Conservation (phyloP, 2,888 invertebrate genomes). For the Aquatica leii region DNA sequence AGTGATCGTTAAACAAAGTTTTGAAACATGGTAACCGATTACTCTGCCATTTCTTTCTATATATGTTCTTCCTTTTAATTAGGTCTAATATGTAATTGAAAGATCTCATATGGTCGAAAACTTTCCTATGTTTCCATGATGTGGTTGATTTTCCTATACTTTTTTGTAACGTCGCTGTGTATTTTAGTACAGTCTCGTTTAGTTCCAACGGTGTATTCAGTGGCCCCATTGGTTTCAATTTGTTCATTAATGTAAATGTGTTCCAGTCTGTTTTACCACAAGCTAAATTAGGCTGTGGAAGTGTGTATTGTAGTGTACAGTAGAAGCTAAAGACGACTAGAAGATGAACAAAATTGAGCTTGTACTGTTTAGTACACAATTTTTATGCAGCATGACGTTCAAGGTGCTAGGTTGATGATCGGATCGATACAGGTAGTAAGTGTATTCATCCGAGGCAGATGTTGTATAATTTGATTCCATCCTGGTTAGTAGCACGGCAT, state of each 20-base stretch:
- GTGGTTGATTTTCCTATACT: neutral
- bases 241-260: neutral
- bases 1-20: neutral
- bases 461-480: neutral
- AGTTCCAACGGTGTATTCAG: neutral
- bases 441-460: too few species aligned
- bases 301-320: too few species aligned
- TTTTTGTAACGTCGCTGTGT: too few species aligned
- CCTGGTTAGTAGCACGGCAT: neutral
- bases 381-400: too few species aligned
- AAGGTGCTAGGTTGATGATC: neutral
- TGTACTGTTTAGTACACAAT: neutral
- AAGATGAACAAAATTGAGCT: neutral
- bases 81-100: too few species aligned
- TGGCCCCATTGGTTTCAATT: neutral
- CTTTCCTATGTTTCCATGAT: too few species aligned
- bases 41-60: neutral
- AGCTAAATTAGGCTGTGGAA: neutral
- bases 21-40: neutral
- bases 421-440: neutral
- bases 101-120: neutral
- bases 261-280: neutral
- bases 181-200: neutral
- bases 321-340: too few species aligned
- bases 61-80: too few species aligned